Conservation (phyloP, 2,888 invertebrate genomes). For the Conistra vaccinii region DNA sequence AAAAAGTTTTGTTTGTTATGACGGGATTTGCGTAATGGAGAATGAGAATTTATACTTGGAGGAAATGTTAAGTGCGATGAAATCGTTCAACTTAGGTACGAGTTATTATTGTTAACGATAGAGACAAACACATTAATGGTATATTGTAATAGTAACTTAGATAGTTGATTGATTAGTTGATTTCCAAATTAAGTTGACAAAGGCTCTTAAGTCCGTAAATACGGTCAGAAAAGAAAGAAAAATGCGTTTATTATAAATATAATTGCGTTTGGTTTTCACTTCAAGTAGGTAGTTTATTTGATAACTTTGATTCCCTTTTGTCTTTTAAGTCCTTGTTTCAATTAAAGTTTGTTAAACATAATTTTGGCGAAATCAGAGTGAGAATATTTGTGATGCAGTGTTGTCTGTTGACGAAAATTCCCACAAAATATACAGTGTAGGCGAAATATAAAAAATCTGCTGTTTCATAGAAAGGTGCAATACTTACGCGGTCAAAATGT, state of each 20-base stretch:
- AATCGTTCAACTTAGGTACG: neutral
- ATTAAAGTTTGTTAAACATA: neutral
- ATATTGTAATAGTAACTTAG: too few relatives aligned
- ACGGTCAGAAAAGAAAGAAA: too few relatives aligned
- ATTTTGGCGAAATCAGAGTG: neutral
- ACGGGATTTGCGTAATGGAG: slow-evolving; percentile 32
- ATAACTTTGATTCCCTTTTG: neutral
- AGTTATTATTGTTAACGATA: neutral
- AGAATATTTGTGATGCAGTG: neutral
- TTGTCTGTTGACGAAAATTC: neutral
- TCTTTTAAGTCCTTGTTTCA: neutral
- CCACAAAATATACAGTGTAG: too few relatives aligned
- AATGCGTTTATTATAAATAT: too few relatives aligned
- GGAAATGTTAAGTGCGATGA: neutral
- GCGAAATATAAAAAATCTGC: too few relatives aligned
- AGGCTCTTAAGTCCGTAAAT: neutral
- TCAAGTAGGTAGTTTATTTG: neutral
- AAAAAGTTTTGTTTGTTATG: slow-evolving; percentile 49
- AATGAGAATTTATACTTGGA: slow-evolving; percentile 14
- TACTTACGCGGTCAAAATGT: too few relatives aligned
- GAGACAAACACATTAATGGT: too few relatives aligned
- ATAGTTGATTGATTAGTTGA: too few relatives aligned
- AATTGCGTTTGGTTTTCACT: neutral
- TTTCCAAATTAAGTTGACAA: neutral
- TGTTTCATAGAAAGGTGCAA: too few relatives aligned